Percentiles rank a stretch among this genome's conserved stretches.
phyloP scores from a whole-genome alignment of 2,888 invertebrate species.

The Tiliacea citrago region DNA sequence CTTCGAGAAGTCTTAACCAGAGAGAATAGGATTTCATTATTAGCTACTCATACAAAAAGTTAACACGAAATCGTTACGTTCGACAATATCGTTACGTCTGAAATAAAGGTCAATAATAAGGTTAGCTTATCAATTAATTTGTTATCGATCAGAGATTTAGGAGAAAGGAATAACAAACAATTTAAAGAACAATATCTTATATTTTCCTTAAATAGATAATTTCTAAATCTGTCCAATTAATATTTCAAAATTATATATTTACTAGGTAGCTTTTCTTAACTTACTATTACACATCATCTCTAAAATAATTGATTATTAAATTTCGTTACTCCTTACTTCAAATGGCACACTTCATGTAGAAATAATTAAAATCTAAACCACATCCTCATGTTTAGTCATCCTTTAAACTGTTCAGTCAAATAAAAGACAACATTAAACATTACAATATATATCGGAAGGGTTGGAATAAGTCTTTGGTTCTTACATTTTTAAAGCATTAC shows the following conservation, averaged over 20 bases:
- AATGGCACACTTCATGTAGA: slow-evolving; percentile 43
- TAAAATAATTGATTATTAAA: slow-evolving; percentile 26
- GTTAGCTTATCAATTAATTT: neutral
- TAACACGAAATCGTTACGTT: no score
- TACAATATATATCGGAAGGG: slow-evolving; percentile 24
- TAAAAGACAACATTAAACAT: slow-evolving; percentile 20
- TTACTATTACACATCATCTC: slow-evolving; percentile 21
- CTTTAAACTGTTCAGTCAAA: slow-evolving; percentile 38
- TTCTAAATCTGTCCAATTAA: slow-evolving; percentile 21
- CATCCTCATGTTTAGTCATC: slow-evolving; percentile 5
- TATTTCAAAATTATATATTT: slow-evolving; percentile 19
- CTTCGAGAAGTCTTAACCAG: neutral
- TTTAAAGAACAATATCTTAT: slow-evolving; percentile 32
- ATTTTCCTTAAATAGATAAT: slow-evolving; percentile 28
- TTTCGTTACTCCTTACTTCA: slow-evolving; percentile 23
- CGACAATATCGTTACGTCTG: no score
- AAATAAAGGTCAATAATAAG: no score
- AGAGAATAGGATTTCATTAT: no score
- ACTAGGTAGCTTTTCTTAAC: slow-evolving; percentile 11
- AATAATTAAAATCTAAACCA: slow-evolving; percentile 36
- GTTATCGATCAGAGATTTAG: neutral
- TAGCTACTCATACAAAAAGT: no score
- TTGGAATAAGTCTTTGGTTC: slow-evolving; percentile 47
- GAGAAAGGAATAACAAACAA: slow-evolving; percentile 18
- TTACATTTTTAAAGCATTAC: slow-evolving; percentile 24